Conservation (phyloP, 2,888 invertebrate species). For the Eristalinus aeneus region DNA sequence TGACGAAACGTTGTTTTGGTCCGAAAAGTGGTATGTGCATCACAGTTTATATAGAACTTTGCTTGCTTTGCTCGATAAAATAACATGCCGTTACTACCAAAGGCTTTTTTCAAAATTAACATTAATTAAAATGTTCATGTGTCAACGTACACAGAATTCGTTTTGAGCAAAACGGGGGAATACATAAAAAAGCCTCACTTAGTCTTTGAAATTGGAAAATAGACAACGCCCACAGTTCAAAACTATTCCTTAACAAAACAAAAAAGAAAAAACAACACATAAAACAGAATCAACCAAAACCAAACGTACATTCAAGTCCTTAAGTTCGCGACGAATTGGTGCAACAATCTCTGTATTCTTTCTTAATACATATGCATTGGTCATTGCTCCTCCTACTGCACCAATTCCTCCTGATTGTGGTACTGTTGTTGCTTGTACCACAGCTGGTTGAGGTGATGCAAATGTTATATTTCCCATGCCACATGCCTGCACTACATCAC, state of each 20-base stretch:
- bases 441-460: constrained; percentile 16
- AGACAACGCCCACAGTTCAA: constrained; percentile 34
- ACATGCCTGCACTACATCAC: neutral
- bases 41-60: no score
- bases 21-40: neutral
- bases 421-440: constrained; percentile 41
- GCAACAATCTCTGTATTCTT: constrained; percentile 82
- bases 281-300: neutral
- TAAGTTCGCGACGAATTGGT: constrained; percentile 83
- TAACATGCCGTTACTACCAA: no score
- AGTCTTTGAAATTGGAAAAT: neutral
- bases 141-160: no score
- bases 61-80: no score
- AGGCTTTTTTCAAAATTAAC: no score
- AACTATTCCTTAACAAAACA: neutral
- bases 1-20: constrained; percentile 13
- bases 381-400: constrained; percentile 62
- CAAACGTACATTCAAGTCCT: constrained; percentile 80
- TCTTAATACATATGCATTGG: constrained; percentile 70
- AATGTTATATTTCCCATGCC: constrained; percentile 29
- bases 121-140: no score
- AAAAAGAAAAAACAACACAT: neutral
- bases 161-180: no score
- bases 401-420: constrained; percentile 66
- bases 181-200: neutral